Evolutionary conservation across 1,140 invertebrate genomes (phyloP), one percentile per base, ranked within the genome.

Genomic region (Pogonognathellus flavescens): DNA sequence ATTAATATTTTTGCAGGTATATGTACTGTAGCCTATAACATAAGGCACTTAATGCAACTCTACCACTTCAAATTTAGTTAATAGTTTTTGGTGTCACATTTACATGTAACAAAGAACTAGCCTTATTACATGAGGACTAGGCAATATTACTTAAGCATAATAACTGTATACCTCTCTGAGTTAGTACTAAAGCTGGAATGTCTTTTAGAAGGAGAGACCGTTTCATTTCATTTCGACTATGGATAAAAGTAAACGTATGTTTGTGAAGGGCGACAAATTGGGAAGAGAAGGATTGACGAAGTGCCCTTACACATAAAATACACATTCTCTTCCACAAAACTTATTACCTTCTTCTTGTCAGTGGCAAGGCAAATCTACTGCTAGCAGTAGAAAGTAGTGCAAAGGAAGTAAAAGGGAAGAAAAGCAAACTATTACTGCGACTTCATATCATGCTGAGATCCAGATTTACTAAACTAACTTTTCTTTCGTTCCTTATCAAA

Each of bases 211-310:
- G 62, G 20, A 55, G 16, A 10, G 9, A 55, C 1, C 1, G 16
- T 55, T 16, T 0, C 59, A 1, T 49, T n/a, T 50, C 9, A 49
- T 10, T 16, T 49, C 13, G 49, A 31, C 53, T 83, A 49, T 62
- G 83, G 70, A 57, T 25, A 70, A 84, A 66, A 70, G 60, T 53
- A 84, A 72, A 84, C n/a, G 49, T 70, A 20, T 86, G 86, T 84
- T 84, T 84, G 25, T 86, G 86, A 86, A 72, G 83, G 86, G 72
- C 83, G 80, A 86, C 86, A 84, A 86, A 86, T 84, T 80, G 86
- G 80, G 70, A 80, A 72, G 81, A 60, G 59, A 76, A 49, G 70
- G 41, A 84, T 81, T 84, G 86, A 81, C 86, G 72, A 72, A 84
- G 85, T 83, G 82, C 81, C 72, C 85, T 86, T 81, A 86, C 18